Evolutionary conservation across 64 coral and sea anemone species (phyloP).

Genomic region (Cladopsammia gracilis): DNA sequence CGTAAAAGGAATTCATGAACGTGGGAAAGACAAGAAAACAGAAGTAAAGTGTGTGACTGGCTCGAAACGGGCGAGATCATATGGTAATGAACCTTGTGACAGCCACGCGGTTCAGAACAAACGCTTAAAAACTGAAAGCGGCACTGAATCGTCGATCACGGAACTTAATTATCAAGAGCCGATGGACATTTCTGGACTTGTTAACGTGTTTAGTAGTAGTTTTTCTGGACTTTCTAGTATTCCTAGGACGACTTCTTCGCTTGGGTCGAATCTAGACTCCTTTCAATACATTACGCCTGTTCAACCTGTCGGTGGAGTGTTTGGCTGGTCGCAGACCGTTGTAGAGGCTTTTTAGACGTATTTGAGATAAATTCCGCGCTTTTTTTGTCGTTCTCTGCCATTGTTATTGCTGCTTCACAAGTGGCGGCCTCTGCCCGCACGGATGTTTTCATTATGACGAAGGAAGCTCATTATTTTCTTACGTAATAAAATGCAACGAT

Average conservation of each 20-base stretch:
- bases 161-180: slow-evolving; percentile 78
- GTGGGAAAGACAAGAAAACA: slow-evolving; percentile 38
- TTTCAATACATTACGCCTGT: slow-evolving; percentile 41
- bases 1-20: slow-evolving; percentile 12
- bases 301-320: slow-evolving; percentile 51
- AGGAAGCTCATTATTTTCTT: background rate
- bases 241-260: slow-evolving; percentile 71
- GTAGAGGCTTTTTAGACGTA: slow-evolving; percentile 73
- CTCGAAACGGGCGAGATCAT: slow-evolving; percentile 81
- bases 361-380: background rate
- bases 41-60: slow-evolving; percentile 63
- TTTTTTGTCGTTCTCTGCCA: background rate
- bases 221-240: slow-evolving; percentile 89
- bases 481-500: slow-evolving; percentile 19
- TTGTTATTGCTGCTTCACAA: slow-evolving; percentile 22
- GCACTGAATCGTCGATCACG: slow-evolving; percentile 25
- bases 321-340: slow-evolving; percentile 82
- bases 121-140: slow-evolving; percentile 83
- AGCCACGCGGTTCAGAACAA: slow-evolving; percentile 92
- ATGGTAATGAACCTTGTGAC: slow-evolving; percentile 97
- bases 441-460: slow-evolving; percentile 37
- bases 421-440: background rate
- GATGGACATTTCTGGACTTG: slow-evolving; percentile 94
- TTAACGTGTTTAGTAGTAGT: slow-evolving; percentile 91
- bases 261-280: slow-evolving; percentile 64